A percentile compares a stretch with the other conserved stretches of the same genome.
phyloP scores from a whole-genome alignment of 2,113 vertebrate species.

The Connochaetes taurinus region DNA sequence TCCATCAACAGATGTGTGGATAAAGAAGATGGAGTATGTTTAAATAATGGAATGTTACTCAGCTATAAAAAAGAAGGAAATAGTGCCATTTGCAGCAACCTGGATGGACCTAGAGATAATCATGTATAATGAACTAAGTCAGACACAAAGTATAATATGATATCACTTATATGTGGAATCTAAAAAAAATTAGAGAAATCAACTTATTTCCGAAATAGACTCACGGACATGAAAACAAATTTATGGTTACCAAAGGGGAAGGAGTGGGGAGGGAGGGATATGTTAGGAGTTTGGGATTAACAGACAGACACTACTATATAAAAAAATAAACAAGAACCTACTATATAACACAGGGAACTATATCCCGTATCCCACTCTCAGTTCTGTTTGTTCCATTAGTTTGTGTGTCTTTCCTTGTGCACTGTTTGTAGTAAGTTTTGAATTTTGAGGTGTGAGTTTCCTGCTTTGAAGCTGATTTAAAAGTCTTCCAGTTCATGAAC shows the following conservation, averaged over 20 bases:
- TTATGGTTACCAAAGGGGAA: neutral
- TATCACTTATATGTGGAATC: neutral
- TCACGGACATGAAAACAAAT: neutral
- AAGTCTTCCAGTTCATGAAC: neutral
- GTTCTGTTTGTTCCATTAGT: neutral
- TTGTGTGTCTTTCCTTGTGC: neutral
- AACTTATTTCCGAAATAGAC: neutral
- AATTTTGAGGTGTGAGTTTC: neutral
- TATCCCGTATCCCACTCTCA: neutral
- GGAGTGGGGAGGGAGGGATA: neutral
- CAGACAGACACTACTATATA: neutral
- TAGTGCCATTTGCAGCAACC: neutral
- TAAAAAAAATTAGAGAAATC: neutral
- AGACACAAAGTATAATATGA: neutral
- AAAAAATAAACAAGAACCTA: neutral
- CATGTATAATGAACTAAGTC: neutral
- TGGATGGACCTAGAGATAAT: neutral
- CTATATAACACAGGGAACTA: neutral
- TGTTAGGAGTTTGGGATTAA: neutral
- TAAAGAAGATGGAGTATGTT: neutral
- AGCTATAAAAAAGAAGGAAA: neutral
- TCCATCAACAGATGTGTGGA: neutral
- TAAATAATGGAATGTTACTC: neutral
- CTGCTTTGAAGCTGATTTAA: neutral
- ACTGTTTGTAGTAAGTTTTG: neutral